These are phyloP conservation scores for Verasper variegatus DNA, from an alignment of 2,113 vertebrate genomes.

Conservation along the genomic window DNA sequence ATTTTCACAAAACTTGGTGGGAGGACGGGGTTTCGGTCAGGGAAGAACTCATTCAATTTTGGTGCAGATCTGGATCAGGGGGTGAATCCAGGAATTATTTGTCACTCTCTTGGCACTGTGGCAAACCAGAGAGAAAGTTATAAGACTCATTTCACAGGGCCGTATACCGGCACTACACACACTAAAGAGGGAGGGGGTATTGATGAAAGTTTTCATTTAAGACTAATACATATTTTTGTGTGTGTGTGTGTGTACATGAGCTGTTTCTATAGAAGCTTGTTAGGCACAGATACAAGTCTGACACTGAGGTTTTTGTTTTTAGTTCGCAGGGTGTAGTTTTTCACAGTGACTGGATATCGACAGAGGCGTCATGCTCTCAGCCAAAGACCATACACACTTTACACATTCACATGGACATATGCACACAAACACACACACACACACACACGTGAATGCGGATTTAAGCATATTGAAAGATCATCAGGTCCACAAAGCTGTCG, in stretches of 20 bases:
- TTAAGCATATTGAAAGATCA: conserved; percentile 17
- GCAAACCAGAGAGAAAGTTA: no score
- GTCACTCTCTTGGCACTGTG: no score
- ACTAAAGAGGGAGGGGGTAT: no score
- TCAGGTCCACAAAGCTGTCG: background rate
- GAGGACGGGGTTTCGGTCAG: no score
- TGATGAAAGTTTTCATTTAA: no score
- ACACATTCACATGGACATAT: conserved; percentile 5
- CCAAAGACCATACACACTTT: conserved; percentile 14
- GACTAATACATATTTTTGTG: background rate
- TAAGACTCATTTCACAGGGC: no score
- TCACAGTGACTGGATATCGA: conserved; percentile 69
- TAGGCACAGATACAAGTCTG: conserved; percentile 64
- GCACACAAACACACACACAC: conserved; percentile 4
- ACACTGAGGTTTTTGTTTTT: conserved; percentile 55
- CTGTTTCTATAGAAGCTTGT: conserved; percentile 32
- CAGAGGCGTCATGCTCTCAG: conserved; percentile 63
- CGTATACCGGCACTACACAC: no score
- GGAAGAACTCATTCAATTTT: no score
- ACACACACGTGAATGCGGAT: background rate
- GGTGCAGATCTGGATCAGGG: no score
- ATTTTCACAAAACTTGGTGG: no score
- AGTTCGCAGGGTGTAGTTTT: conserved; percentile 55
- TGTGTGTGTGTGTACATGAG: background rate
- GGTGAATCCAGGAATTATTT: no score